phyloP scores from a whole-genome alignment of 2,797 vertebrate genomes.

The Numenius phaeopus region DNA sequence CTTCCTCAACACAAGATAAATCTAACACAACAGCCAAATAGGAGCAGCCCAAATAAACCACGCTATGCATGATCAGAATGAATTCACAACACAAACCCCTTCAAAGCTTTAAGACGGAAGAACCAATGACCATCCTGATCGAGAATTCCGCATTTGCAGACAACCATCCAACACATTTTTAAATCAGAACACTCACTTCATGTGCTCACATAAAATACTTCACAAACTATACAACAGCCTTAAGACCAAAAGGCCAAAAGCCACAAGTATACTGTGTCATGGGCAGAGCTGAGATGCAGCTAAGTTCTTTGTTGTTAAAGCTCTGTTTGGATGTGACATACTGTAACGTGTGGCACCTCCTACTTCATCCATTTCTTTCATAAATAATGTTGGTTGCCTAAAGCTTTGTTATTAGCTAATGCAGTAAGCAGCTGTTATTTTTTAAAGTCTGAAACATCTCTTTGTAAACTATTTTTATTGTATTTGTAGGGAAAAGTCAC shows the following conservation, averaged over 20 bases:
- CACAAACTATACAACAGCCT: neutral
- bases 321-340: neutral
- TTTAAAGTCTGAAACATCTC: neutral
- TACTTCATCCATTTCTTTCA: neutral
- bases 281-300: neutral
- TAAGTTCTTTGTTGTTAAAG: neutral
- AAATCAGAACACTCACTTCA: neutral
- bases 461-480: neutral
- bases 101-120: neutral
- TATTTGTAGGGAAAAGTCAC: neutral
- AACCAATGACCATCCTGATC: neutral
- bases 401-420: neutral
- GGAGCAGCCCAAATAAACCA: neutral
- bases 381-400: neutral
- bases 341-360: neutral
- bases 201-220: neutral
- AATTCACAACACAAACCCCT: neutral
- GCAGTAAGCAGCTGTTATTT: neutral
- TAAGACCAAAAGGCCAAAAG: neutral
- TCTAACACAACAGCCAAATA: neutral
- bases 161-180: neutral
- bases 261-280: neutral
- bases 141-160: neutral
- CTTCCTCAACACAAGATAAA: neutral
- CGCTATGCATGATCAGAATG: fast-evolving